Base-by-base conservation (phyloP, 23 tunicate genomes). In the Halocynthia aurantium region DNA sequence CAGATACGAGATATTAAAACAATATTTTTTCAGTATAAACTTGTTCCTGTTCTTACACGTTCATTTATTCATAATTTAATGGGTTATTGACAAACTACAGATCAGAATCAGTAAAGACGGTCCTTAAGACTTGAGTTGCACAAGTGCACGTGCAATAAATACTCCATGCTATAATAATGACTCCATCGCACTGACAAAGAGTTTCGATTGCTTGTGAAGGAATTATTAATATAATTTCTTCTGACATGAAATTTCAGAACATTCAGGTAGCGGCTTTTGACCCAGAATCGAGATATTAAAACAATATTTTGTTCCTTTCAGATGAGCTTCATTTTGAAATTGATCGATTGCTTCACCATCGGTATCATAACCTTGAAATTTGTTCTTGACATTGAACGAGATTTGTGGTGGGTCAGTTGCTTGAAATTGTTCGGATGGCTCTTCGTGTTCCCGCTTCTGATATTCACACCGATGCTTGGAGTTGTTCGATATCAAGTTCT, bases 401-500 rank as follows among this genome's bases (percentile, higher is more conserved):
- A 82, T 69, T 18, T 66, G 8, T 58, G 72, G 65, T 84, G 83
- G 83, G 22, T 51, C 8, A 69, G 54, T 22, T 6, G 91, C 10
- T 67, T 86, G 73, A 93, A 93, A 69, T 13, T 84, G 17, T 44
- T 87, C 50, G 89, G 98, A 12, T 93, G 98, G 98, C 0, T 93
- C 64, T 52, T 93, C 67, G 69, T 84, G 8, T 93, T 93, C 63
- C 98, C 98, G 5, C 8, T 89, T 58, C 65, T 93, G 83, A 78
- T 88, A 8, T 70, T 88, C 53, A 87, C 94, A 6, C 98, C 98
- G 19, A 64, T 87, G 67, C 71, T 90, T 52, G 98, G 98, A 49
- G 89, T 93, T 4, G 62, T 86, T 10, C 58, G 82, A 12, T 93
- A 83, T 84, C 74, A 76, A 65, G 94, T 86, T 7, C 44, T 93